These are phyloP conservation scores for Ataeniobius toweri DNA, from an alignment of 2,797 vertebrate species.

Conservation along the genomic window DNA sequence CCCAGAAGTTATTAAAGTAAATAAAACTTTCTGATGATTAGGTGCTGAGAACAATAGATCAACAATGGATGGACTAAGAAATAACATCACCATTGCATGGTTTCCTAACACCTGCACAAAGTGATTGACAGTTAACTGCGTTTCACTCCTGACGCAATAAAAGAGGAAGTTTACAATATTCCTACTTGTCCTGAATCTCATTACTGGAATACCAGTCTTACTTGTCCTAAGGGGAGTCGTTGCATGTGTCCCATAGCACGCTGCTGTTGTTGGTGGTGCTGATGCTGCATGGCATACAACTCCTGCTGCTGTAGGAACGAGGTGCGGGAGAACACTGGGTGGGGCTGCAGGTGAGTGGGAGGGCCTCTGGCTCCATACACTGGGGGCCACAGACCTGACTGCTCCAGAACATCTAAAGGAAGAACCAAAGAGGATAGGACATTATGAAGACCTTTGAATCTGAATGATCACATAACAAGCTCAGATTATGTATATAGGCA, in stretches of 20 bases:
- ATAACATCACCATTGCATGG: not conserved
- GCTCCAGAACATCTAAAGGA: constrained; percentile 90
- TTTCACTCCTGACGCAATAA: not conserved
- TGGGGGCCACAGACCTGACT: constrained; percentile 91
- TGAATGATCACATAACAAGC: not conserved
- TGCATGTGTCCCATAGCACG: constrained; percentile 81
- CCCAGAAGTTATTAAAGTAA: constrained; percentile 20
- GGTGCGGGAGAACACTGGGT: constrained; percentile 88
- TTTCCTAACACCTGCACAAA: not conserved
- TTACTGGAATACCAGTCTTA: constrained; percentile 48
- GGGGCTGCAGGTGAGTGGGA: constrained; percentile 91
- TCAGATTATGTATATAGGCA: too few species aligned
- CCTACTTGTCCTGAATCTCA: not conserved
- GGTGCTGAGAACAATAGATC: too few species aligned
- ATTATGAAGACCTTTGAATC: not conserved
- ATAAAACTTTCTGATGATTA: too few species aligned
- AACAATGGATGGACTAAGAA: not conserved
- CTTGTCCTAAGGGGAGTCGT: constrained; percentile 78
- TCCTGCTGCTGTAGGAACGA: constrained; percentile 94
- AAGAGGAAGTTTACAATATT: constrained; percentile 16
- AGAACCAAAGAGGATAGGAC: constrained; percentile 21
- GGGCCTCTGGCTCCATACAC: constrained; percentile 90
- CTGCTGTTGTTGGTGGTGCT: constrained; percentile 73
- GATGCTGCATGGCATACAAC: constrained; percentile 89
- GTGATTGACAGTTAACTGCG: not conserved